Conservation (phyloP, 2,888 invertebrate species). For the Temnothorax ravouxi region DNA sequence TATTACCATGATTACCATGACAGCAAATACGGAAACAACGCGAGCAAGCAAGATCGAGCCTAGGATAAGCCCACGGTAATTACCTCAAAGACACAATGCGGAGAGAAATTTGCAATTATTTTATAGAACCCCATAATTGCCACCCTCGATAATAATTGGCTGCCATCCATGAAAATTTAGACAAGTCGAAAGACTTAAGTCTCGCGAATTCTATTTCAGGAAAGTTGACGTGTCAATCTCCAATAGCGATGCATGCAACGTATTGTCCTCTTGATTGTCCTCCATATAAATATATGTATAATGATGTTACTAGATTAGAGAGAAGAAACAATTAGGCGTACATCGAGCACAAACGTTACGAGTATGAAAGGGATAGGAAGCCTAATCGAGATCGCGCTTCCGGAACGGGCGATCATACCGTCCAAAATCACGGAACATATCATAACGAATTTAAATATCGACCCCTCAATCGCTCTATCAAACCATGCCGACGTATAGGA, state of each 20-base stretch:
- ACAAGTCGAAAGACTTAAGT: background rate
- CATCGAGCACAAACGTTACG: background rate
- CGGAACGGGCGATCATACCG: constrained; percentile 63
- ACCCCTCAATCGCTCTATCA: constrained; percentile 43
- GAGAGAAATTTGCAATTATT: constrained; percentile 56
- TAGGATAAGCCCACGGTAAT: constrained; percentile 45
- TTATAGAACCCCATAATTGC: constrained; percentile 50
- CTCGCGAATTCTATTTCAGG: background rate
- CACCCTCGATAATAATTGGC: constrained; percentile 22
- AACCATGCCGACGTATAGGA: constrained; percentile 22
- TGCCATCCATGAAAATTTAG: constrained; percentile 25
- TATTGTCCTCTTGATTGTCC: background rate
- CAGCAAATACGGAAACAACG: constrained; percentile 55
- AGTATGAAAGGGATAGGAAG: constrained; percentile 13
- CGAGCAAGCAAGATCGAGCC: constrained; percentile 38
- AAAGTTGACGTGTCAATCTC: background rate
- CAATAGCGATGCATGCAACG: background rate
- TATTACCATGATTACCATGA: constrained; percentile 56
- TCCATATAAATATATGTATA: background rate
- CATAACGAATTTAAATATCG: constrained; percentile 68
- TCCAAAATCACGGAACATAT: constrained; percentile 22
- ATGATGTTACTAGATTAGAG: background rate
- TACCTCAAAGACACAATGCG: constrained; percentile 49
- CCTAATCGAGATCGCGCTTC: constrained; percentile 59
- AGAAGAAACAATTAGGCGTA: background rate